These are phyloP conservation scores for Sciurus carolinensis DNA, from an alignment of 2,797 vertebrate species.

Conservation along the genomic window DNA sequence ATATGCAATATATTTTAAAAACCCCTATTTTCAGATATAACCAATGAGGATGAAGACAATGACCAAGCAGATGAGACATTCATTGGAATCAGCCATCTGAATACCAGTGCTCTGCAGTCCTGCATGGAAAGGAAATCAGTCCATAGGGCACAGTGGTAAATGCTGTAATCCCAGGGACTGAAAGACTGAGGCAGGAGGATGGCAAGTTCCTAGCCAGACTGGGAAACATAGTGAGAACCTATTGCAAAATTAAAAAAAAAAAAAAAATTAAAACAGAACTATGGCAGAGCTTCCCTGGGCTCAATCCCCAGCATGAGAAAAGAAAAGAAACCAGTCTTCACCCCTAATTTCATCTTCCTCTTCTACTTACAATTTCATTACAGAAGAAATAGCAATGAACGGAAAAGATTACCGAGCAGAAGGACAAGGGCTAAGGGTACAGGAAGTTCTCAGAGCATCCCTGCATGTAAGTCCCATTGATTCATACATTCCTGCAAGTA, in stretches of 20 bases:
- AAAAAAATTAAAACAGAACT: no score
- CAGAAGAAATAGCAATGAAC: neutral
- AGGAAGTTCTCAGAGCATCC: neutral
- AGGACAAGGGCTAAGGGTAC: neutral
- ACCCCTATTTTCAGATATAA: neutral
- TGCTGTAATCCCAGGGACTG: no score
- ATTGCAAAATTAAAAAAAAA: no score
- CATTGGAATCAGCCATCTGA: neutral
- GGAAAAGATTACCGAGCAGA: neutral
- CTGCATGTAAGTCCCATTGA: neutral
- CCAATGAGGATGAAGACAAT: neutral
- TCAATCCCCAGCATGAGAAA: no score
- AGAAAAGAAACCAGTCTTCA: neutral
- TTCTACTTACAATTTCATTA: conserved; percentile 20
- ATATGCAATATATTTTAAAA: neutral
- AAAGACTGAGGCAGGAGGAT: no score
- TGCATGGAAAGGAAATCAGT: neutral
- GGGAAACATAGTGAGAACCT: no score
- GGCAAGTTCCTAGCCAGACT: no score
- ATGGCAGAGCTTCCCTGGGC: no score
- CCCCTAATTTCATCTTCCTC: neutral
- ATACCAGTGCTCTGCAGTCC: neutral
- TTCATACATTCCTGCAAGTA: neutral
- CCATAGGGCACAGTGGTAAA: no score
- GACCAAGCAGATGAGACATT: neutral